Conservation (phyloP, 2,797 vertebrate genomes). For the Fundulus diaphanus region DNA sequence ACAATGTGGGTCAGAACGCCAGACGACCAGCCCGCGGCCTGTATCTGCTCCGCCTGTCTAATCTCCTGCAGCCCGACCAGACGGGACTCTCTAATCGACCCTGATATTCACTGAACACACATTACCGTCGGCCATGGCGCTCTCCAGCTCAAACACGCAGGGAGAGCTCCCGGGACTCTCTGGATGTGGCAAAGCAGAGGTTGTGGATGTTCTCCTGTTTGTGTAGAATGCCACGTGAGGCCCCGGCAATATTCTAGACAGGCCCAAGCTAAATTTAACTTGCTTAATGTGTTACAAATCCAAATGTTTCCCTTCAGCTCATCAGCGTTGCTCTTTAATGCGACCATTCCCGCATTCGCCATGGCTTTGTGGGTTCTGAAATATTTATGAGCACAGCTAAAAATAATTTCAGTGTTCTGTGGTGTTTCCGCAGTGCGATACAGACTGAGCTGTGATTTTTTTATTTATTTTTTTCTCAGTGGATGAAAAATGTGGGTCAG, state of each 20-base stretch:
- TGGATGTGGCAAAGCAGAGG: slow-evolving; percentile 12
- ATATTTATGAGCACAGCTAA: slow-evolving; percentile 39
- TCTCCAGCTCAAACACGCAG: slow-evolving; percentile 35
- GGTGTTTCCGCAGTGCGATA: slow-evolving; percentile 21
- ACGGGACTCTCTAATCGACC: slow-evolving; percentile 87
- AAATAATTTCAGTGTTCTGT: slow-evolving; percentile 22
- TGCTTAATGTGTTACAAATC: slow-evolving; percentile 33
- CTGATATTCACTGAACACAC: slow-evolving; percentile 90
- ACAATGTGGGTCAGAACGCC: slow-evolving; percentile 87
- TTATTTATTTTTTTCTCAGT: slow-evolving; percentile 2
- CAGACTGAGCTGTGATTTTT: slow-evolving; percentile 27
- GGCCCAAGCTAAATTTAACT: slow-evolving; percentile 21
- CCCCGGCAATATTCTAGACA: not conserved
- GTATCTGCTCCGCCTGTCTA: slow-evolving; percentile 85
- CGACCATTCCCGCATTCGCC: slow-evolving; percentile 24
- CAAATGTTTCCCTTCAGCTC: slow-evolving; percentile 19
- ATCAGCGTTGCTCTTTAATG: slow-evolving; percentile 45
- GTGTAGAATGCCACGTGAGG: not conserved
- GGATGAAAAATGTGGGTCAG: slow-evolving; percentile 48
- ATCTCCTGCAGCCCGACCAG: slow-evolving; percentile 84
- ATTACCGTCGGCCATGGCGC: slow-evolving; percentile 70
- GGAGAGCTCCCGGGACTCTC: slow-evolving; percentile 9
- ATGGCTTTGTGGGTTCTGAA: slow-evolving; percentile 23
- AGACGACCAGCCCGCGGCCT: slow-evolving; percentile 83
- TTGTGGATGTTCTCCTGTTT: not conserved